A percentile compares a stretch with the other conserved stretches of the same genome.
Evolutionary conservation across 2,113 vertebrate genomes (phyloP).

Genomic region (Phaethornis superciliosus): DNA sequence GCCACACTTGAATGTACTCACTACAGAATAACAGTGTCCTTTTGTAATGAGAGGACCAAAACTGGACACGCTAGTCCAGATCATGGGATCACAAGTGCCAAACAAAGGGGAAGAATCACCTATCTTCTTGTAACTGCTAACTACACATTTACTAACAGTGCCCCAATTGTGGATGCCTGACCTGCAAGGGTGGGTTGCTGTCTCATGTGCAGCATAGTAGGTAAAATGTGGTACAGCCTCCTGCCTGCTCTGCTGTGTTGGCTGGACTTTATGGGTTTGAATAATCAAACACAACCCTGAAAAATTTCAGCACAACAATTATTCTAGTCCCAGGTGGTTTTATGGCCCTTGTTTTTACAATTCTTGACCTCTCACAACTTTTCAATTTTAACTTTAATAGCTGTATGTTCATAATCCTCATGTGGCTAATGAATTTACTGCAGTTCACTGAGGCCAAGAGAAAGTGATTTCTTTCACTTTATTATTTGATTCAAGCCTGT

Average conservation of each 20-base stretch:
- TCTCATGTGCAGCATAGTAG: neutral
- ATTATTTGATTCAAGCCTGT: neutral
- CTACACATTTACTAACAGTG: fast-evolving
- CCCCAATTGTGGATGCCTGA: neutral
- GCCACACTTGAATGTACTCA: neutral
- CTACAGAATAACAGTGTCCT: neutral
- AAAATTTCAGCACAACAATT: neutral
- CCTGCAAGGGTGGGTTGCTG: fast-evolving
- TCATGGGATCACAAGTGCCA: neutral
- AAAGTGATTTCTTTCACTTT: neutral
- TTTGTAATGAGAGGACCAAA: neutral
- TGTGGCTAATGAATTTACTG: neutral
- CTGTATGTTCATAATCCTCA: neutral
- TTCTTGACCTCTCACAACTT: neutral
- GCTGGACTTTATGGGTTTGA: neutral
- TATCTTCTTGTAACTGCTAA: neutral
- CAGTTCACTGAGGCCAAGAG: neutral
- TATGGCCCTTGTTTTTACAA: neutral
- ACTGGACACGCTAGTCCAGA: neutral
- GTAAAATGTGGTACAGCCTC: neutral
- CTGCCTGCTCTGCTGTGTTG: neutral
- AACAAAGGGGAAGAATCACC: neutral
- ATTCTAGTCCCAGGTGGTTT: neutral
- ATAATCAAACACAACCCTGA: neutral
- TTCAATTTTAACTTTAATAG: neutral